A percentile compares a stretch with the other conserved stretches of the same genome.
Evolutionary conservation across 2,797 vertebrate species (phyloP).

Genomic region (Anolis apletophallus): DNA sequence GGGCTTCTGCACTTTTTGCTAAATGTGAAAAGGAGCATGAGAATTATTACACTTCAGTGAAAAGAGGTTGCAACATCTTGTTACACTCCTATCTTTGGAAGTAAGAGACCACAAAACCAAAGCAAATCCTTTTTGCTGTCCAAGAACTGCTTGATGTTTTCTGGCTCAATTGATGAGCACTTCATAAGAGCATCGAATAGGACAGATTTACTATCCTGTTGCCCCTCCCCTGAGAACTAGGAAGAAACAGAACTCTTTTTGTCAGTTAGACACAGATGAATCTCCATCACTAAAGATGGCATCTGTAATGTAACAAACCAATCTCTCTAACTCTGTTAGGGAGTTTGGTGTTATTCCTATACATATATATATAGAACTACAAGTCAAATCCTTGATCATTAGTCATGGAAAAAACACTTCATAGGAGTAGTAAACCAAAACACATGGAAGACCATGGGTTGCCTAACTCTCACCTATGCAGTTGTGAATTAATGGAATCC

Average conservation of each 20-base stretch:
- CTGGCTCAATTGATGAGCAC: background rate
- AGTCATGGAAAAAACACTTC: too few relatives aligned
- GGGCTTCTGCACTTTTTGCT: background rate
- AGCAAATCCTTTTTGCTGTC: background rate
- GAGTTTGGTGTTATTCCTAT: background rate
- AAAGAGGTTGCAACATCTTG: background rate
- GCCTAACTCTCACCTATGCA: background rate
- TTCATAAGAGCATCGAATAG: background rate
- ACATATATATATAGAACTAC: background rate
- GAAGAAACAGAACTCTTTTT: background rate
- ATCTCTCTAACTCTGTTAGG: background rate
- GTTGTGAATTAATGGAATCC: background rate
- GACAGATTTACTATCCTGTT: background rate
- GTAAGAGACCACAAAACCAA: background rate
- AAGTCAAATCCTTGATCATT: background rate
- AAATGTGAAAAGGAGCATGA: background rate
- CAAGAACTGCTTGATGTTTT: background rate
- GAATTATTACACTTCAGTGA: background rate
- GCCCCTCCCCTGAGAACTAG: background rate
- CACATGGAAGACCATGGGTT: background rate
- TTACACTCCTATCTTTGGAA: background rate
- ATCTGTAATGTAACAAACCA: background rate
- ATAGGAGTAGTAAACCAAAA: background rate
- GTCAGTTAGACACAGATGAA: background rate
- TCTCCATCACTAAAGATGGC: background rate